Conservation (phyloP, 2,888 invertebrate species). For the Zhengitettix transpicula region DNA sequence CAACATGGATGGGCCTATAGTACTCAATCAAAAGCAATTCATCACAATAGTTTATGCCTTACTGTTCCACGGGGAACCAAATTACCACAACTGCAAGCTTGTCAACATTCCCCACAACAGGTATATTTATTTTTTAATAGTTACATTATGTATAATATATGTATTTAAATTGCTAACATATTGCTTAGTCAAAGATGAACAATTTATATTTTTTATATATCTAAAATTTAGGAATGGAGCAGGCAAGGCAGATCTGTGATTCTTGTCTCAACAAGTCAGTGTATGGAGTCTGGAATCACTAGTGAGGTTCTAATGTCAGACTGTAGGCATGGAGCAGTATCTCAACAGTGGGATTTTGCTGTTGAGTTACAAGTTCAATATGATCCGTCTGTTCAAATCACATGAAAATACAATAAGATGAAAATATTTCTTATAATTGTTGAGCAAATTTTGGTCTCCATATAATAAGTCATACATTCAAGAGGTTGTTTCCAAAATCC, state of each 20-base stretch:
- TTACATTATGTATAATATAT: no score
- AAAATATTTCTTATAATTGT: no score
- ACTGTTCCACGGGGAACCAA: neutral
- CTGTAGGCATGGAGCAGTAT: conserved; percentile 20
- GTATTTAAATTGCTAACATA: no score
- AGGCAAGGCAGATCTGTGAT: conserved; percentile 20
- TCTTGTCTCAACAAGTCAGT: conserved; percentile 20
- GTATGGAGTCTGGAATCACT: conserved; percentile 22
- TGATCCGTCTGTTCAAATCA: conserved; percentile 7
- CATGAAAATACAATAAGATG: conserved; percentile 7
- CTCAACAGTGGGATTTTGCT: conserved; percentile 25
- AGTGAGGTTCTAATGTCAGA: conserved; percentile 18
- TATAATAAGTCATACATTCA: no score
- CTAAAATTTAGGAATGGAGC: conserved; percentile 19
- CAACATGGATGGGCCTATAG: conserved; percentile 10
- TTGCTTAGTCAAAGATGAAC: no score
- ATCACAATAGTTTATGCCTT: conserved; percentile 4
- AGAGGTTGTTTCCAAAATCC: no score
- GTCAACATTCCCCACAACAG: conserved; percentile 4
- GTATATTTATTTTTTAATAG: neutral
- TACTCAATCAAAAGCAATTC: conserved; percentile 3
- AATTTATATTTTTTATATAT: no score
- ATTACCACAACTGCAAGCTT: conserved; percentile 2
- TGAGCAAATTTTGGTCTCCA: no score
- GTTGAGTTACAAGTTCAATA: conserved; percentile 20